Base-by-base conservation (phyloP, 2,888 invertebrate genomes). In the Folsomia manolachei region DNA sequence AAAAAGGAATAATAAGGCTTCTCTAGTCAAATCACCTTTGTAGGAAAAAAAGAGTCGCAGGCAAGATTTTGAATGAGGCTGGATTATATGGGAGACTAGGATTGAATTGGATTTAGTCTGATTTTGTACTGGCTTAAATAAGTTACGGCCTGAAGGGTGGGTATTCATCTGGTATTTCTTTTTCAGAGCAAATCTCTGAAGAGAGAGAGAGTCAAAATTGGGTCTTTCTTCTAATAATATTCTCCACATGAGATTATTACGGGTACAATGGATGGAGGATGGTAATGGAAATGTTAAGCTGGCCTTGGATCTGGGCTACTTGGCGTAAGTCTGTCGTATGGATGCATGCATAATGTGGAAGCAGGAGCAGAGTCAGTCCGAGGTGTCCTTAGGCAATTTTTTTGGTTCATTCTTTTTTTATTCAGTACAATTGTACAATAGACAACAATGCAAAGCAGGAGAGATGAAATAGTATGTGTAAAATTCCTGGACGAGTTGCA, bases 191-290 rank as follows among this genome's bases (percentile, higher is more conserved):
- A n/a, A n/a, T n/a, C n/a, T n/a, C n/a, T n/a, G n/a, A n/a, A n/a
- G n/a, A n/a, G n/a, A n/a, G n/a, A n/a, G 39, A 9, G 14, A 4
- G 14, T 14, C 39, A 39, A 39, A 39, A 39, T 39, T 39, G 39
- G 39, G 14, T 39, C 39, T 39, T 14, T 39, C 39, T 4, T 39
- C 39, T 60, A 60, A 60, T 60, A 60, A 62, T 62, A 62, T 62
- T 62, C 62, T 24, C 62, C 19, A 62, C 62, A 62, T 62, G 62
- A 24, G 62, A 62, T 62, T 21, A 62, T 62, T 62, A 62, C 19
- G 25, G n/a, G n/a, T 23, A 62, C 62, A 62, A 62, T 62, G 24
- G 62, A 62, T 39, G n/a, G n/a, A n/a, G n/a, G 14, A 39, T 39
- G 39, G 39, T 62, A 62, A 62, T 62, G 62, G 62, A 62, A 60